Conservation (phyloP, 2,113 vertebrate species). For the Xenus cinereus region DNA sequence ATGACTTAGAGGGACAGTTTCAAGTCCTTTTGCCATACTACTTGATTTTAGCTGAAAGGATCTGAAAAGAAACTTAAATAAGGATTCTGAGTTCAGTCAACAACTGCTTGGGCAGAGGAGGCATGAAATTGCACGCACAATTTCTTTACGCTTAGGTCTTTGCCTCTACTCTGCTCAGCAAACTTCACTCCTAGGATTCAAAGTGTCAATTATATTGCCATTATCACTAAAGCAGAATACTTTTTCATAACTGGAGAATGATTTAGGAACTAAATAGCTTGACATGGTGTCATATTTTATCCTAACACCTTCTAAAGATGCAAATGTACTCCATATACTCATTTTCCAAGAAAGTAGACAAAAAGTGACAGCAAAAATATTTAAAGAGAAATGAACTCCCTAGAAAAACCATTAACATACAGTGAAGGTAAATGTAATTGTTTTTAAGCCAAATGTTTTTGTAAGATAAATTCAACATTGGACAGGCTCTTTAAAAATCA, state of each 20-base stretch:
- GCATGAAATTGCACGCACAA: not conserved
- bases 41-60: not conserved
- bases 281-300: slow-evolving; percentile 32
- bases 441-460: slow-evolving; percentile 70
- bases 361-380: slow-evolving; percentile 30
- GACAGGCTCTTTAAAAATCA: slow-evolving; percentile 78
- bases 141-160: not conserved
- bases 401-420: slow-evolving; percentile 54
- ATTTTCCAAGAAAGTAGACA: slow-evolving; percentile 18
- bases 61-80: not conserved
- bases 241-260: slow-evolving; percentile 43
- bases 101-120: not conserved
- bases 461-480: slow-evolving; percentile 72
- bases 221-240: slow-evolving; percentile 28
- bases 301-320: not conserved
- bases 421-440: slow-evolving; percentile 65
- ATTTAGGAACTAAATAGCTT: slow-evolving; percentile 52
- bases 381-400: slow-evolving; percentile 46
- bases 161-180: not conserved
- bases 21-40: not conserved
- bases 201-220: slow-evolving; percentile 14
- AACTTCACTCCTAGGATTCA: not conserved
- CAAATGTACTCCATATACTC: not conserved
- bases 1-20: rapidly evolving
- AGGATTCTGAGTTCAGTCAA: not conserved